Base-by-base conservation (phyloP, 2,113 vertebrate species). In the Prietella phreatophila region DNA sequence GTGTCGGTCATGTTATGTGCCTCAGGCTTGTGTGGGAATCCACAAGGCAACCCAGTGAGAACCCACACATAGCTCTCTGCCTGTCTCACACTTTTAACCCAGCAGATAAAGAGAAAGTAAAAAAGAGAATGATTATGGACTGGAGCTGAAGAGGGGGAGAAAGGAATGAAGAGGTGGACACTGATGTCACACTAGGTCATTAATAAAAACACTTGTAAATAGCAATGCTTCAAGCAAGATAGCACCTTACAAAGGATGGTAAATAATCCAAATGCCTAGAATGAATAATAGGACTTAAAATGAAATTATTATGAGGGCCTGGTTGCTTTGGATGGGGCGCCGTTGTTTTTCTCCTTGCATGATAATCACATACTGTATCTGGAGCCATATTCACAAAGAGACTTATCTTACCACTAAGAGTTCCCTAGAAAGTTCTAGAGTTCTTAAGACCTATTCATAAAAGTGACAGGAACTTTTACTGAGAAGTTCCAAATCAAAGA, bases 21-120 rank as follows among this genome's bases (percentile, higher is more conserved):
- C 88, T 88, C 30, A 69, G 63, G 56, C 63, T 88, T 89, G 92
- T 88, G 93, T 89, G 82, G 85, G 90, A 90, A 88, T 88, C 88
- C 30, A 84, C 83, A 89, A 89, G 82, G 91, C 86, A 89, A 88
- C 85, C 86, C 91, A 91, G 90, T 92, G 91, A 92, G 63, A 69
- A 63, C 86, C 85, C 87, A 86, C 82, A 71, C 87, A 63, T 89
- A 65, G 60, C 85, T 81, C 55, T 88, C 83, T 86, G 50, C 36
- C 75, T 87, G 55, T 84, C 69, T 15, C 82, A 61, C 55, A 78
- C 83, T 61, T 61, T 82, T n/a, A 85, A 56, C 69, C 78, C 82
- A 47, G 78, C 80, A 86, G 81, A 84, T 83, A 73, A 78, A 83
- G 82, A 56, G 53, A 83, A 39, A 47, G 86, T 78, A 55, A 65